A percentile compares a stretch with the other conserved stretches of the same genome.
Conservation (phyloP, 92 coral and sea anemone species). For the Phymanthus crucifer region DNA sequence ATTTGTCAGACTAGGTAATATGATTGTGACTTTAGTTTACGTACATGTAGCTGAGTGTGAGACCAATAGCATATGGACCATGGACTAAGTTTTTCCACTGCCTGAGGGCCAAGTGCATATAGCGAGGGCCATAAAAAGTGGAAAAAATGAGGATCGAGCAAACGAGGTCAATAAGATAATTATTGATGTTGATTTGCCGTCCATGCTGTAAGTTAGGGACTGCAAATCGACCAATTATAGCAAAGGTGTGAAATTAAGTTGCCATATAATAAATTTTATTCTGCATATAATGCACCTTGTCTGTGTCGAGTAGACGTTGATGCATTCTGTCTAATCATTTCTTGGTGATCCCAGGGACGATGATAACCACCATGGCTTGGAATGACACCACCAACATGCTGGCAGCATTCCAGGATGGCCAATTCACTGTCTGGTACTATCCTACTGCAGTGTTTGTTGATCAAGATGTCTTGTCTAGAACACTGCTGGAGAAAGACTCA, state of each 20-base stretch:
- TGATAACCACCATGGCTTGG: slow-evolving; percentile 97
- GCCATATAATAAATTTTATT: too few species aligned
- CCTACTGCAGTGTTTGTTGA: slow-evolving; percentile 99
- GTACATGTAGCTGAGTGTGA: not conserved
- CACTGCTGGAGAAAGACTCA: slow-evolving; percentile 91
- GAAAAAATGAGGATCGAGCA: too few species aligned
- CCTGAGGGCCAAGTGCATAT: too few species aligned
- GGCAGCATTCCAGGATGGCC: slow-evolving; percentile 96
- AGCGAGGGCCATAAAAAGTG: too few species aligned
- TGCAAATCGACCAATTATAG: too few species aligned
- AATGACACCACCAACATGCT: slow-evolving; percentile 95
- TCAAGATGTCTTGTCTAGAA: slow-evolving; percentile 79
- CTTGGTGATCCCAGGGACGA: slow-evolving; percentile 65
- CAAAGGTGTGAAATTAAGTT: too few species aligned
- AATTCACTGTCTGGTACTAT: slow-evolving; percentile 95
- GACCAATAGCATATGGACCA: too few species aligned
- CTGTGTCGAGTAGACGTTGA: not conserved
- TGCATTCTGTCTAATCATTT: not conserved
- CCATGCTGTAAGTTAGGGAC: too few species aligned
- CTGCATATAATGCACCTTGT: too few species aligned
- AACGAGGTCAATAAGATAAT: too few species aligned
- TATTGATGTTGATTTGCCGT: too few species aligned
- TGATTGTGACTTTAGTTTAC: not conserved
- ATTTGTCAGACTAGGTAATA: slow-evolving; percentile 86
- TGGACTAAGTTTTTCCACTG: too few species aligned